Evolutionary conservation across 2,797 vertebrate genomes (phyloP), one percentile per base, ranked within the genome.

Genomic region (Setipinna tenuifilis): DNA sequence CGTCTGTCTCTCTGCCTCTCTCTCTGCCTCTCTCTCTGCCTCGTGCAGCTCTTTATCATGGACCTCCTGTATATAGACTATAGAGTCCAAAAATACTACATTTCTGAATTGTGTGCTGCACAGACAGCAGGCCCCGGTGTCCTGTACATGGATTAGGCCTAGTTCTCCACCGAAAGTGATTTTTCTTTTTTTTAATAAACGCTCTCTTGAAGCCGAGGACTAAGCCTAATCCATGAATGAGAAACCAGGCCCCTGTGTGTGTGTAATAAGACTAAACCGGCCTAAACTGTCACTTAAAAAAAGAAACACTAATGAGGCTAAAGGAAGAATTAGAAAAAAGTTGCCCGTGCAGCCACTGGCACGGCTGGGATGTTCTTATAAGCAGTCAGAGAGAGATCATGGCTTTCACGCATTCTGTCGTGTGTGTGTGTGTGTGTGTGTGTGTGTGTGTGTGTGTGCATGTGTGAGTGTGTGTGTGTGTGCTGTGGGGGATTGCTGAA

Each of bases 361-460:
- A 21, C 21, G 4, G 31, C 71, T 78, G 35, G 35, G 35, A 41
- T 78, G 17, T 19, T 78, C 71, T 35, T 44, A 44, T 16, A 44
- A 78, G 71, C 35, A 44, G 71, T 9, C 71, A 17, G 71, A 28
- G 65, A 31, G 71, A 78, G 31, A 78, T 78, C 71, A 78, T 78
- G 71, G 71, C 71, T 78, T 44, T 78, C 71, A 19, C 41, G 31
- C 31, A 78, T 78, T 41, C 17, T 19, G 35, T 78, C 71, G 16
- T 50, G 68, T 58, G 23, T 57, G 65, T 50, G 35, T 46, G 25
- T 11, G 31, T n/a, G 25, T 71, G 28, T 71, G 68, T 71, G 61
- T 65, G 61, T 65, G 68, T 71, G 28, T 71, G 68, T 81, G 83
- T 71, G 62, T 31, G 17, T 83, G 61, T 48, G 41, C 25, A 9